A percentile compares a stretch with the other conserved stretches of the same genome.
phyloP scores from a whole-genome alignment of 2,113 vertebrate species.

The Tragelaphus imberbis region DNA sequence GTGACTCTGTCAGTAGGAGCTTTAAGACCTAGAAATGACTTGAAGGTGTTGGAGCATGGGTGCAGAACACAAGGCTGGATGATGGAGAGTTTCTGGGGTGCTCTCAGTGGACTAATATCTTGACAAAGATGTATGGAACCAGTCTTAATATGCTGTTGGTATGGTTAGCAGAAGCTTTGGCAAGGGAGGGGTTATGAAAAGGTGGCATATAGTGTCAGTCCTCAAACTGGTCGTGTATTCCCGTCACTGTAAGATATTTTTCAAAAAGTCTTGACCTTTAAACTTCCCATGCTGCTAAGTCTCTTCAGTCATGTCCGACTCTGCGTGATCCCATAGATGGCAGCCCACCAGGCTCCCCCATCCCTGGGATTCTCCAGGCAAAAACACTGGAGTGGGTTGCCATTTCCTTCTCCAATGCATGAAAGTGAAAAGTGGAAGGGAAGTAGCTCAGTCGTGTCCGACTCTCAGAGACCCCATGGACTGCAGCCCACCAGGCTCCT shows the following conservation, averaged over 20 bases:
- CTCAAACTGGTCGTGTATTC: not conserved
- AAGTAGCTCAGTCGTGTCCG: too few species aligned
- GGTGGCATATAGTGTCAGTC: not conserved
- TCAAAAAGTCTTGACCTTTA: not conserved
- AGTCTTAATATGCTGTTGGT: not conserved
- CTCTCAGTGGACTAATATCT: not conserved
- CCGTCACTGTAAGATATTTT: not conserved
- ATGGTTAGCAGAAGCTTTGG: not conserved
- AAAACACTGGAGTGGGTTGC: too few species aligned
- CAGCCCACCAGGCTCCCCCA: too few species aligned
- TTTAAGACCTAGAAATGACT: not conserved
- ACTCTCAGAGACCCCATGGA: too few species aligned
- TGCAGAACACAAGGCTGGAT: not conserved
- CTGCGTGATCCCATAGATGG: too few species aligned
- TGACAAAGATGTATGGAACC: not conserved
- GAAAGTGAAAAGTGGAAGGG: too few species aligned
- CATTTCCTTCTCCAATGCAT: too few species aligned
- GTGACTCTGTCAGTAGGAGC: not conserved
- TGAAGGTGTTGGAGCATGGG: not conserved
- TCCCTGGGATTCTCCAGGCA: too few species aligned
- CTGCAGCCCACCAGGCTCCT: too few species aligned
- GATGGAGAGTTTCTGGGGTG: not conserved
- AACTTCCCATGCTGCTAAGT: not conserved
- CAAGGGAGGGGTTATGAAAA: not conserved
- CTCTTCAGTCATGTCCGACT: too few species aligned